Evolutionary conservation across 2,888 invertebrate species (phyloP).

Genomic region (Taphrorychus bicolor): DNA sequence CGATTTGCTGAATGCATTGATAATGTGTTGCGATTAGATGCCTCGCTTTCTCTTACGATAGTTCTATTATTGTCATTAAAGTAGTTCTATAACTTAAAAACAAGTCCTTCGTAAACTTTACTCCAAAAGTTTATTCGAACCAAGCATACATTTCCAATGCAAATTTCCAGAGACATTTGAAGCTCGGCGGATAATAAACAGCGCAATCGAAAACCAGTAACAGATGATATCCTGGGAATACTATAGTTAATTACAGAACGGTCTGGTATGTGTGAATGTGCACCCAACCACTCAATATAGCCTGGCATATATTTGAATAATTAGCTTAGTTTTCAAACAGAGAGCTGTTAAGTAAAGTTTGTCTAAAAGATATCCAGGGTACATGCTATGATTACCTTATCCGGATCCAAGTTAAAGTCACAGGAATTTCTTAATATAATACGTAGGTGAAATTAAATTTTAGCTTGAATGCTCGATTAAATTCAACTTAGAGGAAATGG

Average conservation of each 20-base stretch:
- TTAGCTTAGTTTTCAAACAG: constrained; percentile 48
- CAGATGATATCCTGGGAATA: constrained; percentile 36
- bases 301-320: constrained; percentile 54
- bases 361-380: constrained; percentile 16
- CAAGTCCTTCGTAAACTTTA: too few relatives aligned
- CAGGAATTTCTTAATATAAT: background rate
- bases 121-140: too few relatives aligned
- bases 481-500: too few relatives aligned
- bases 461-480: too few relatives aligned
- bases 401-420: background rate
- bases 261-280: constrained; percentile 33
- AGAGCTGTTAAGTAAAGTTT: constrained; percentile 43
- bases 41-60: too few relatives aligned
- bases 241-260: constrained; percentile 34
- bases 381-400: constrained; percentile 14
- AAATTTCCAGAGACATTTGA: constrained; percentile 19
- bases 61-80: too few relatives aligned
- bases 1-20: background rate
- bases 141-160: constrained; percentile 1
- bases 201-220: constrained; percentile 36
- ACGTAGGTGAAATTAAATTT: background rate
- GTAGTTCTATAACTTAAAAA: too few relatives aligned
- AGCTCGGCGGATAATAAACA: constrained; percentile 28
- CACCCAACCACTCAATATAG: constrained; percentile 40
- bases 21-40: background rate